Base-by-base conservation (phyloP, 1,140 invertebrate species). In the Polyergus mexicanus region DNA sequence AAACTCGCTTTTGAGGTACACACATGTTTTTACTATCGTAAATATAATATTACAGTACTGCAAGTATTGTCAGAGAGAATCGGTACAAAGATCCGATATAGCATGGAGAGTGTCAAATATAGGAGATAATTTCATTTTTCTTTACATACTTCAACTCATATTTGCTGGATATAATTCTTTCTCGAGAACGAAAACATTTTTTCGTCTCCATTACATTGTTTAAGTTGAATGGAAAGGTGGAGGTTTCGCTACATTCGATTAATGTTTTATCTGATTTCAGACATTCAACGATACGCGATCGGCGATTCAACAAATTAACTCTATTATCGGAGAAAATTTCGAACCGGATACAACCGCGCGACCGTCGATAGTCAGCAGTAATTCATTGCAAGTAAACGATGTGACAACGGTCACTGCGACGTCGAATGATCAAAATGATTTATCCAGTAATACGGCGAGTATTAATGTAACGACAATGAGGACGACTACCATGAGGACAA, bases 281-380 rank as follows among this genome's bases (percentile, higher is more conserved):
- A 94, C 94, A 41, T 93, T 94, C 74, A 95, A 94, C 69, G 95
- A 96, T 22, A 96, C 95, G 0, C 91, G 88, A 63, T 92, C 93
- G n/a, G 95, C 95, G 0, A 91, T 95, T 41, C 87, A 93, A 75
- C 93, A 95, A 89, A 95, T 96, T 58, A 92, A 90, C 51, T 54
- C 88, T 8, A 81, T 95, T 5, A 84, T 96, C 4, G 92, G 90
- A 63, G 88, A 93, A 22, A 94, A 90, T 69, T 90, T 96, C 58
- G 86, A 86, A 25, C 93, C 94, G 1, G 95, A 95, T 60, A 89
- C 92, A 35, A 84, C 83, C 25, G 71, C 85, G 0, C 89, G 75
- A n/a, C 71, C 78, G 41, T 22, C 89, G 6, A 16, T 13, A 16
- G 25, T n/a, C 0, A 86, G 35, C 0, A 90, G 72, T 11, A 77